Base-by-base conservation (phyloP, 2,888 invertebrate species). In the Aphodius sticticus region DNA sequence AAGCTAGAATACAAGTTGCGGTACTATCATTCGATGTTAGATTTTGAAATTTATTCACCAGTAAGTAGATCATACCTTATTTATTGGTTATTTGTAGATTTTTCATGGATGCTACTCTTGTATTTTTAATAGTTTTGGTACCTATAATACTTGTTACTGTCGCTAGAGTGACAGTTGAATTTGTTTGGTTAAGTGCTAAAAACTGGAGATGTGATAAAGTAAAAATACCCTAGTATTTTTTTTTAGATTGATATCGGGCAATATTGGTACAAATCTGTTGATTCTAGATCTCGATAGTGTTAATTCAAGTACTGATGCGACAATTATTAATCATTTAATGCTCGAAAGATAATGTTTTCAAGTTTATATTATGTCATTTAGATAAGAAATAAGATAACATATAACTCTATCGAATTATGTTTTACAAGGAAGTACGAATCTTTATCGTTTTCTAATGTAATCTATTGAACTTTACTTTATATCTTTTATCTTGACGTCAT, bases 1-100 rank as follows among this genome's bases (percentile, higher is more conserved):
- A 72, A 36, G 16, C 75, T 79, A 77, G 79, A 79, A 16, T 26
- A 74, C 12, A 77, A 79, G 36, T 77, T 79, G 77, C 69, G 38
- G 26, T 74, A 76, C 53, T 79, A 79, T 77, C 77, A 72, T 26
- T 70, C 71, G 15, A 69, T 79, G 16, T 79, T 79, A 69, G 70
- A 77, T 9, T 16, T 77, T 16, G 79, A 79, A 16, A 7, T 15
- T 38, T 15, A 69, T 12, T 16, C 72, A 69, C 69, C 79, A n/a
- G 79, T 77, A 69, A 79, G 77, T 77, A 15, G 69, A 26, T 74
- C 16, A 36, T 15, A 16, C 53, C 16, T 69, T 7, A 16, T 69
- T 16, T 35, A 1, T 53, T 16, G 26, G 15, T 16, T 6, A 12
- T 76, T 15, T 16, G 7, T 75, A 53, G 53, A 12, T 53, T 53